Conservation (phyloP, 2,888 invertebrate species). For the Cerastis rubricosa region DNA sequence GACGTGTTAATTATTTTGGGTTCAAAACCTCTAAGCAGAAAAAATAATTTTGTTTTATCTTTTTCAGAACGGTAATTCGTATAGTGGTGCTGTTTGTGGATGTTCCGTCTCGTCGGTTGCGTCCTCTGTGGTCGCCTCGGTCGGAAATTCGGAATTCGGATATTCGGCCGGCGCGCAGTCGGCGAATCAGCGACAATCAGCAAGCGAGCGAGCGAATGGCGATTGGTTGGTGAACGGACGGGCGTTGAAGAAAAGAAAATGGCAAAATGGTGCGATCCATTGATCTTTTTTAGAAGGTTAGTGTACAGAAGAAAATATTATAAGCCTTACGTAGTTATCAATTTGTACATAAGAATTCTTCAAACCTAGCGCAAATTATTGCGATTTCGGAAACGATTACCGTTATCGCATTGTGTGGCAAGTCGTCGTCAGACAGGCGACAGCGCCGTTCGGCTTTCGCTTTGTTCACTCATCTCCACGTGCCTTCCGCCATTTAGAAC, state of each 20-base stretch:
- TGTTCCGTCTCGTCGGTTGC: neutral
- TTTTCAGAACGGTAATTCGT: neutral
- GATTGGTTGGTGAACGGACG: slow-evolving; percentile 59
- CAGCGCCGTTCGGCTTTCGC: slow-evolving; percentile 81
- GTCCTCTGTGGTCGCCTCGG: slow-evolving; percentile 8
- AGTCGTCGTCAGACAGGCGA: slow-evolving; percentile 71
- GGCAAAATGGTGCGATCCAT: slow-evolving; percentile 85
- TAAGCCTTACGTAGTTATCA: neutral
- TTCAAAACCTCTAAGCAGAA: neutral
- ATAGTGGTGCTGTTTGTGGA: neutral
- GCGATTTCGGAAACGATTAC: slow-evolving; percentile 61
- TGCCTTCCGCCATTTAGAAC: slow-evolving; percentile 89
- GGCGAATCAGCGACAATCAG: slow-evolving; percentile 39
- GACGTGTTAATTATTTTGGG: neutral
- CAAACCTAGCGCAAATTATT: slow-evolving; percentile 44
- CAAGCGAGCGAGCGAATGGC: slow-evolving; percentile 55
- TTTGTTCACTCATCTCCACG: slow-evolving; percentile 90
- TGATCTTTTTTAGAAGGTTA: slow-evolving; percentile 84
- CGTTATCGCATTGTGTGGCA: slow-evolving; percentile 75
- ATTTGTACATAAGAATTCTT: neutral
- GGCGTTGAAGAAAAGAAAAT: slow-evolving; percentile 79
- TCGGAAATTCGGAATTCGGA: neutral
- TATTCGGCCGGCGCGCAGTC: slow-evolving; percentile 15
- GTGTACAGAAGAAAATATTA: slow-evolving; percentile 65
- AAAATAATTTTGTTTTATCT: neutral